Evolutionary conservation across 2,797 vertebrate genomes (phyloP).

Genomic region (Eremophila alpestris): DNA sequence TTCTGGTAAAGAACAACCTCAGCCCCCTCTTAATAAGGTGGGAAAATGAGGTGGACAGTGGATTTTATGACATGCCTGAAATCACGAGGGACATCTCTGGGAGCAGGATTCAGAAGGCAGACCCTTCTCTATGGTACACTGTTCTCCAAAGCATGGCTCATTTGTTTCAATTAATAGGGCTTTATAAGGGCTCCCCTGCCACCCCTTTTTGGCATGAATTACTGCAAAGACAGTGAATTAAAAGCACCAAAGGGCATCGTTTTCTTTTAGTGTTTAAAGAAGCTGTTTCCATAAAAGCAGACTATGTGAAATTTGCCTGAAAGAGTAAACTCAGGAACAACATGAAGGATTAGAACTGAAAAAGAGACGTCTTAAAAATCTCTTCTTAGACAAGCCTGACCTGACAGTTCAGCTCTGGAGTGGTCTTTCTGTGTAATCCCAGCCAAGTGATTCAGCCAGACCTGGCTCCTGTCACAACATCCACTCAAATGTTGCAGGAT

Average conservation of each 20-base stretch:
- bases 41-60: slow-evolving; percentile 42
- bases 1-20: neutral
- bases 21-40: slow-evolving; percentile 13
- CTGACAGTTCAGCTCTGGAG: neutral
- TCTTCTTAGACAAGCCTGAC: neutral
- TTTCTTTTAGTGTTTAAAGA: slow-evolving; percentile 40
- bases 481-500: neutral
- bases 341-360: neutral
- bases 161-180: slow-evolving; percentile 64
- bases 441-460: neutral
- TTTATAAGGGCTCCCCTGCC: slow-evolving; percentile 42
- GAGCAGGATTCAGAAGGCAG: slow-evolving; percentile 32
- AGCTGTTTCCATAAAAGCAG: slow-evolving; percentile 10
- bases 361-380: neutral
- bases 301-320: neutral
- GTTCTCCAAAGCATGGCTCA: slow-evolving; percentile 30
- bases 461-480: neutral
- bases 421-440: neutral
- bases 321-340: neutral
- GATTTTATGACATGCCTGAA: slow-evolving; percentile 40
- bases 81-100: neutral
- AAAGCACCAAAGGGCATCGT: slow-evolving; percentile 19
- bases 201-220: neutral
- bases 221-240: slow-evolving; percentile 52
- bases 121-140: slow-evolving; percentile 17